A percentile compares a stretch with the other conserved stretches of the same genome.
Conservation (phyloP, 2,888 invertebrate species). For the Orthosia cruda region DNA sequence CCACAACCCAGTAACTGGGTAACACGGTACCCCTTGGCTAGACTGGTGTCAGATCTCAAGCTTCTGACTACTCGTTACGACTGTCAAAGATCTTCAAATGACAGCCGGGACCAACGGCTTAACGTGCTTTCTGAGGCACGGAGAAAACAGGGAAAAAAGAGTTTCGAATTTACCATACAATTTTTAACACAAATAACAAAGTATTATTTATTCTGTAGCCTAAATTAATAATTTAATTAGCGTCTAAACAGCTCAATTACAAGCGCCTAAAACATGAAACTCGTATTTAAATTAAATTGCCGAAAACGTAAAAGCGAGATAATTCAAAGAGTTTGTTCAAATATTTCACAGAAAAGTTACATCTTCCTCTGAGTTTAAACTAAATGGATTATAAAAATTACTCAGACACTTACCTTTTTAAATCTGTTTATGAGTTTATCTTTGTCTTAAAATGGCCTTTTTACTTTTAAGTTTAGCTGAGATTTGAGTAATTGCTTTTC, state of each 20-base stretch:
- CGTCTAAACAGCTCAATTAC: conserved; percentile 13
- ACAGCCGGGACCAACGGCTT: too few relatives aligned
- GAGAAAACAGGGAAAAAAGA: too few relatives aligned
- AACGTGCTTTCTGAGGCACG: too few relatives aligned
- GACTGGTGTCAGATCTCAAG: too few relatives aligned
- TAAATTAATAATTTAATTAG: background rate
- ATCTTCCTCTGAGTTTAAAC: conserved; percentile 22
- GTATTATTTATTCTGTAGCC: too few relatives aligned
- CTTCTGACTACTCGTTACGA: too few relatives aligned
- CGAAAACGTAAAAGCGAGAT: conserved; percentile 43
- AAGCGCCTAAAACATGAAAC: background rate
- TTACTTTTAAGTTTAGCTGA: conserved; percentile 37
- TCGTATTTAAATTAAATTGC: conserved; percentile 24
- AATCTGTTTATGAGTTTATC: conserved; percentile 63
- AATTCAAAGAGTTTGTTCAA: conserved; percentile 34
- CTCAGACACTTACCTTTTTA: conserved; percentile 36
- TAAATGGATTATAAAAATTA: conserved; percentile 56
- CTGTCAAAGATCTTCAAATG: too few relatives aligned
- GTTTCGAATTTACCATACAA: too few relatives aligned
- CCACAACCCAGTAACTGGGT: too few relatives aligned
- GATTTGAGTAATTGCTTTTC: conserved; percentile 49
- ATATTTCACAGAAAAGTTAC: conserved; percentile 50
- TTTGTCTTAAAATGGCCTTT: conserved; percentile 43
- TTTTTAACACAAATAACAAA: too few relatives aligned
- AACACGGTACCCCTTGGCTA: too few relatives aligned